Base-by-base conservation (phyloP, 2,888 invertebrate species). In the Amphipyra berbera region DNA sequence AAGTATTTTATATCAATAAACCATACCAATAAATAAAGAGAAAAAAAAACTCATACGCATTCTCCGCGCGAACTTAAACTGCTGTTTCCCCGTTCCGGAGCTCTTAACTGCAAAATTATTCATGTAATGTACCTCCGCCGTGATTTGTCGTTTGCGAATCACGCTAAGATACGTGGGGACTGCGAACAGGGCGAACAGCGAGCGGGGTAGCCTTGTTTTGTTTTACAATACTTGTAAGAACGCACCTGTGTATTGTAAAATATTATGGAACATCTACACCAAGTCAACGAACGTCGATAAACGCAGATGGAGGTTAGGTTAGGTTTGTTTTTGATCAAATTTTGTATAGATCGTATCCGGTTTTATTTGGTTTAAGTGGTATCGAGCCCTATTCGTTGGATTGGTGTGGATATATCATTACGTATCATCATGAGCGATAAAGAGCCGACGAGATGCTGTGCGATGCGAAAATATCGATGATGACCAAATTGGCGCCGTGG, bases 91-190 rank as follows among this genome's bases (percentile, higher is more conserved):
- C 42, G 30, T 61, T 60, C n/a, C 59, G 42, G 49, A 61, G 59
- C 69, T 57, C 37, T 49, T 71, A 71, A 79, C 66, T 64, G 74
- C 74, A 56, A 78, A 69, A 74, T 76, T 78, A 78, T 78, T 78
- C 78, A 79, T 74, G 74, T 61, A 66, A 56, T 60, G 61, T 69
- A 57, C 44, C 62, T 61, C 45, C 57, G n/a, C 30, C 27, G 60
- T 74, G 77, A 78, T 78, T 78, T 79, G 79, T 78, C 68, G 73
- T 54, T 68, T 45, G 58, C 12, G 58, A 63, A 77, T 63, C 69
- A 65, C 60, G 62, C 46, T 7, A 13, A 38, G 41, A 21, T 62
- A 54, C 50, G 73, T 61, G 61, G 60, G 38, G 58, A 64, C 57
- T 52, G 47, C 53, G 46, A 64, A 61, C 41, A 7, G 14, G 27